A percentile compares a stretch with the other conserved stretches of the same genome.
phyloP scores from a whole-genome alignment of 2,888 invertebrate species.

The Chloroclystis v-ata region DNA sequence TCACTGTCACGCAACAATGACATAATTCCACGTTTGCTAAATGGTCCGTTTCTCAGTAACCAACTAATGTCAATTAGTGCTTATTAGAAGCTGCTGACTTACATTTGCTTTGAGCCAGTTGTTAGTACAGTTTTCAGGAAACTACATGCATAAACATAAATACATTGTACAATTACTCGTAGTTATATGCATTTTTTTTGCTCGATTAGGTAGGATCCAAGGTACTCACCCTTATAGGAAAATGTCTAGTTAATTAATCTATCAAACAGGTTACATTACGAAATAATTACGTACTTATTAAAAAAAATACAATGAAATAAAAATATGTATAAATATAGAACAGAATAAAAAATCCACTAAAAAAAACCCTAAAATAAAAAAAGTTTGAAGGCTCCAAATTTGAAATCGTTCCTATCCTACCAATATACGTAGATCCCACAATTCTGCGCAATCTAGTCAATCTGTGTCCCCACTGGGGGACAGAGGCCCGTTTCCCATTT shows the following conservation, averaged over 20 bases:
- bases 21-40: constrained; percentile 30
- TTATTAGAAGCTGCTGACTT: constrained; percentile 29
- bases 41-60: constrained; percentile 25
- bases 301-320: too few species aligned
- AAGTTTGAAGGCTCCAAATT: too few species aligned
- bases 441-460: constrained; percentile 8
- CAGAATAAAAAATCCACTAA: not conserved
- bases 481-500: constrained; percentile 57
- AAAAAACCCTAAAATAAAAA: too few species aligned
- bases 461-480: constrained; percentile 14
- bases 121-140: constrained; percentile 1
- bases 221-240: too few species aligned
- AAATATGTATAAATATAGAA: not conserved
- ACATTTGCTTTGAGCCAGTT: constrained; percentile 1
- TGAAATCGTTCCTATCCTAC: not conserved
- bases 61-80: constrained; percentile 31
- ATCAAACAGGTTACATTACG: too few species aligned
- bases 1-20: constrained; percentile 17
- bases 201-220: too few species aligned
- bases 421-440: not conserved
- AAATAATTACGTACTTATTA: too few species aligned
- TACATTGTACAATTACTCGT: too few species aligned
- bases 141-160: too few species aligned
- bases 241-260: too few species aligned
- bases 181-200: too few species aligned